Evolutionary conservation across 2,888 invertebrate species (phyloP), one percentile per base, ranked within the genome.

Genomic region (Julus scandinavius): DNA sequence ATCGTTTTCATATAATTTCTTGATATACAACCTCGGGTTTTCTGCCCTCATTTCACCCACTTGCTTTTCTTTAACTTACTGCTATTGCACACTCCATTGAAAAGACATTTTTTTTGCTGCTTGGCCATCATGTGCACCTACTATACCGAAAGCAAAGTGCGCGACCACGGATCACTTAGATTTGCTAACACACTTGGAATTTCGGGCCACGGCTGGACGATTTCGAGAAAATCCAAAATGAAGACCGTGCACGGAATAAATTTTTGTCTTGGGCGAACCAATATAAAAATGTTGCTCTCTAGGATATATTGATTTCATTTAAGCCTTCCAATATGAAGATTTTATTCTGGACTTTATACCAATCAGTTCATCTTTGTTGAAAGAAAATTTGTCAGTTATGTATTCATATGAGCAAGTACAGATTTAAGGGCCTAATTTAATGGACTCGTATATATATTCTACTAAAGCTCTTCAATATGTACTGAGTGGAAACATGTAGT

Each of bases 1-100:
- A 80, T 80, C 80, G 80, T 80, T 80, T 80, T 80, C 80, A 80
- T 80, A 80, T 80, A 80, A 80, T 80, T 80, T 80, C 80, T 80
- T 80, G 80, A 80, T 80, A 38, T 80, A 80, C 80, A 80, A 80
- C 80, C 13, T 80, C 80, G 38, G 80, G 38, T 80, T 80, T 80
- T 80, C 38, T 80, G 80, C 29, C 80, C 80, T 80, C 80, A 40
- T 38, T 80, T 80, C 80, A 80, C 80, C 80, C 80, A 63, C 80
- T 80, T 80, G 80, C 80, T 80, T 38, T 80, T 80, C 80, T 80
- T 80, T 80, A 80, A 80, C 80, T 80, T 80, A 80, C 80, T 80
- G 80, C 80, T 80, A 38, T 38, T 13, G 80, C 80, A 13, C 38
- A 80, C 80, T 80, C 80, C 80, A 80, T 80, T 80, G 80, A 80